Conservation (phyloP, 2,797 vertebrate genomes). For the Silurus aristotelis region DNA sequence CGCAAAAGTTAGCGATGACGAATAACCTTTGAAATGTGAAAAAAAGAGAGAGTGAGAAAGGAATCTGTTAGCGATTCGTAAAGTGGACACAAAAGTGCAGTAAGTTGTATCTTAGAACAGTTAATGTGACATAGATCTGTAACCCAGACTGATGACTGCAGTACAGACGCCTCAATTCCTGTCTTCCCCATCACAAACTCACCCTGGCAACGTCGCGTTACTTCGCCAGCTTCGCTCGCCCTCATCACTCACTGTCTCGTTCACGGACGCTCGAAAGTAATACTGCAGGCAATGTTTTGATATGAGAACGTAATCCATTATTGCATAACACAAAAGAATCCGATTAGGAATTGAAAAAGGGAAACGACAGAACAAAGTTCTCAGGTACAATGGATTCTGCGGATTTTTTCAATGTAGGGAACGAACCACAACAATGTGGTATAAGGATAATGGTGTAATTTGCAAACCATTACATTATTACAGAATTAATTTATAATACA, state of each 20-base stretch:
- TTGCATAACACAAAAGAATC: conserved; percentile 2
- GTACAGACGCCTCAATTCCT: conserved; percentile 40
- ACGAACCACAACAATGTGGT: background rate
- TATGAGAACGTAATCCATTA: conserved; percentile 21
- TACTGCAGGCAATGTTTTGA: conserved; percentile 27
- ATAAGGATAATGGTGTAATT: background rate
- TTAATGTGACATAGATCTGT: conserved; percentile 44
- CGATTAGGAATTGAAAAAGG: background rate
- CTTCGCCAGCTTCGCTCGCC: conserved; percentile 14
- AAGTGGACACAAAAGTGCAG: conserved; percentile 39
- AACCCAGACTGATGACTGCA: conserved; percentile 45
- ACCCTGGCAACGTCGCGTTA: conserved; percentile 23
- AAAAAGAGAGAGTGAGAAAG: background rate
- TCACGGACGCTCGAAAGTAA: background rate
- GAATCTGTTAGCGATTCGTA: conserved; percentile 10
- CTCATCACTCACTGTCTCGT: conserved; percentile 46
- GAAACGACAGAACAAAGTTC: background rate
- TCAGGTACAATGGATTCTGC: background rate
- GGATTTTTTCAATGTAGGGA: background rate
- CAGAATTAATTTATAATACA: background rate
- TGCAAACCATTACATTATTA: background rate
- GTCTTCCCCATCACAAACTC: conserved; percentile 30
- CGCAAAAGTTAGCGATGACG: conserved; percentile 7
- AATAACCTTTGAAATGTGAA: conserved; percentile 1
- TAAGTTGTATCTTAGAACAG: conserved; percentile 39